Evolutionary conservation across 1,140 invertebrate genomes (phyloP), one percentile per base, ranked within the genome.

Genomic region (Tetramorium alpestre): DNA sequence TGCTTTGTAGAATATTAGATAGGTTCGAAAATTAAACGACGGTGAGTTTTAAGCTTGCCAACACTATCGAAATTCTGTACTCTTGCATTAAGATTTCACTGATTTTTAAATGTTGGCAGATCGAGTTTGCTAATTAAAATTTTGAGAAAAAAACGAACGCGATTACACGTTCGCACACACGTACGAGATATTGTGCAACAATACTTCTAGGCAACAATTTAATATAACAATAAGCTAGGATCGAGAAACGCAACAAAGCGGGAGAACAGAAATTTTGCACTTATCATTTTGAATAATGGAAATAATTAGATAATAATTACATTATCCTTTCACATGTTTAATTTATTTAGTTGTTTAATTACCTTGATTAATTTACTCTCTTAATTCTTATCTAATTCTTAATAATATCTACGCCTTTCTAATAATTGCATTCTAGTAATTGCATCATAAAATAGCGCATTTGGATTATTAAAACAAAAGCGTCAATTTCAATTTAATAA

Each of bases 201-300:
- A 41, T 82, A 62, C 28, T 87, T 47, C 3, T 47, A 69, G 49
- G 56, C 28, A 41, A 86, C 65, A 78, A 8, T 22, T 5, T 72
- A 44, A 33, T 10, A 54, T 33, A 72, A 13, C 44, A 65, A 64
- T 33, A 64, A 44, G 7, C 64, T 18, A 44, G 33, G n/a, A 54
- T 10, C 28, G 3, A 58, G 28, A 56, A 44, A 41, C 16, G 51
- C 16, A 54, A 75, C 7, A 38, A 47, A 2, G 51, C 72, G 22
- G 7, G 18, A 22, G 13, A 33, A 2, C 47, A 56, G n/a, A 33
- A 18, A 44, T 25, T 47, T 47, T 41, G 1, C 28, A n/a, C 2
- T 41, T n/a, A 60, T 47, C 10, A 8, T 18, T 76, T 76, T 16
- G 16, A 58, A 56, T 33, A 38, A 11, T 44, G 22, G 38, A 7